phyloP scores from a whole-genome alignment of 2,113 vertebrate species.

The Colaptes auratus region DNA sequence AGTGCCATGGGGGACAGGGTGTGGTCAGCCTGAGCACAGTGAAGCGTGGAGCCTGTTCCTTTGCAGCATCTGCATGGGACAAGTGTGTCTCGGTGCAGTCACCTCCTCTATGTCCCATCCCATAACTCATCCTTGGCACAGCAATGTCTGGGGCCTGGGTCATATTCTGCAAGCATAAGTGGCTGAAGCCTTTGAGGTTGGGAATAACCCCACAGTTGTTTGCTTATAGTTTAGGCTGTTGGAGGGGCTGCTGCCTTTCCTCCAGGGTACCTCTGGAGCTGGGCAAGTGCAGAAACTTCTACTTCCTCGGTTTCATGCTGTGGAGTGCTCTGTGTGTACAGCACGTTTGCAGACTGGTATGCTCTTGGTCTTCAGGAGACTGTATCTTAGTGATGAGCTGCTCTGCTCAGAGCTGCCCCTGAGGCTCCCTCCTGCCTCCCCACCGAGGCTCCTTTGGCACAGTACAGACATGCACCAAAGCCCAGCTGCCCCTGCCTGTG shows the following conservation, averaged over 20 bases:
- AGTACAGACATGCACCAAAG: rapidly evolving
- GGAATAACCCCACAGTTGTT: not conserved
- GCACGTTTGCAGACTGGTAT: not conserved
- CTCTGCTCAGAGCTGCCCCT: not conserved
- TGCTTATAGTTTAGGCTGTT: not conserved
- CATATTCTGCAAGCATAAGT: rapidly evolving
- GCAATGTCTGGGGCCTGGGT: not conserved
- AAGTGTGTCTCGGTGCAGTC: not conserved
- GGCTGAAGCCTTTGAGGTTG: not conserved
- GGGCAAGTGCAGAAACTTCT: not conserved
- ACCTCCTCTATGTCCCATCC: not conserved
- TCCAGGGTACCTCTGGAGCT: rapidly evolving
- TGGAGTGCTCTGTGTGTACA: not conserved
- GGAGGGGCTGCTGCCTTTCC: not conserved
- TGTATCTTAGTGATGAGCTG: not conserved
- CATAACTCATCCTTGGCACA: rapidly evolving
- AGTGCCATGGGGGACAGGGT: rapidly evolving
- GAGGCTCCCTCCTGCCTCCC: not conserved
- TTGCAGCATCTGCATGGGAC: rapidly evolving
- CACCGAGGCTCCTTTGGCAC: not conserved
- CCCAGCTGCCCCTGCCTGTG: not conserved
- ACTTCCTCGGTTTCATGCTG: not conserved
- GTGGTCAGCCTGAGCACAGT: rapidly evolving
- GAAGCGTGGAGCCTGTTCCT: not conserved
- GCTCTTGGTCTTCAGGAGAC: not conserved